phyloP scores from a whole-genome alignment of 2,113 vertebrate genomes.

The Barbus barbus region DNA sequence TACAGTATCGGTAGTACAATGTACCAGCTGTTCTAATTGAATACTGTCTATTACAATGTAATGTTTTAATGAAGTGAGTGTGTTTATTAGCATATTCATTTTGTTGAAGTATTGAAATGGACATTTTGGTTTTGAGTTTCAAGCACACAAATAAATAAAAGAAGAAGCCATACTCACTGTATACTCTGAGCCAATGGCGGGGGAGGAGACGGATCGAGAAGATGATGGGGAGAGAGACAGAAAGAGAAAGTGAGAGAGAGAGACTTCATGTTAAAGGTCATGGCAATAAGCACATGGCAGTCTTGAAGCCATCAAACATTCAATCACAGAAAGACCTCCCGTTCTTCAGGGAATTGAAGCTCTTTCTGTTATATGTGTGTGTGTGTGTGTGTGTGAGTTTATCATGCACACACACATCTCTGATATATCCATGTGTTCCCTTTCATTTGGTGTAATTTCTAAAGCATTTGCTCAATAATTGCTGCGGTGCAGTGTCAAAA shows the following conservation, averaged over 20 bases:
- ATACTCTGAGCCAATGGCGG: conserved; percentile 7
- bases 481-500: not conserved
- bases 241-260: not conserved
- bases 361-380: not conserved
- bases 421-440: not conserved
- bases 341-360: not conserved
- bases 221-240: not conserved
- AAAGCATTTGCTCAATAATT: not conserved
- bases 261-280: conserved; percentile 28
- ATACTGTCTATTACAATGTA: too few relatives aligned
- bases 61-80: not conserved
- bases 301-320: not conserved
- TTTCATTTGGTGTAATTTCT: not conserved
- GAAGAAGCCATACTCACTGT: conserved; percentile 11
- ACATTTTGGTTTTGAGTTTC: not conserved
- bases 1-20: too few relatives aligned
- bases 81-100: not conserved
- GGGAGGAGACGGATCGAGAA: not conserved
- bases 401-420: not conserved
- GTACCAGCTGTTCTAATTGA: too few relatives aligned
- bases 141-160: conserved; percentile 37
- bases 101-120: not conserved
- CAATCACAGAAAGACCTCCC: not conserved
- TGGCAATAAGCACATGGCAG: conserved; percentile 4
- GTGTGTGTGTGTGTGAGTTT: not conserved